Evolutionary conservation across 1,140 invertebrate genomes (phyloP).

Genomic region (Laupala kohalensis): DNA sequence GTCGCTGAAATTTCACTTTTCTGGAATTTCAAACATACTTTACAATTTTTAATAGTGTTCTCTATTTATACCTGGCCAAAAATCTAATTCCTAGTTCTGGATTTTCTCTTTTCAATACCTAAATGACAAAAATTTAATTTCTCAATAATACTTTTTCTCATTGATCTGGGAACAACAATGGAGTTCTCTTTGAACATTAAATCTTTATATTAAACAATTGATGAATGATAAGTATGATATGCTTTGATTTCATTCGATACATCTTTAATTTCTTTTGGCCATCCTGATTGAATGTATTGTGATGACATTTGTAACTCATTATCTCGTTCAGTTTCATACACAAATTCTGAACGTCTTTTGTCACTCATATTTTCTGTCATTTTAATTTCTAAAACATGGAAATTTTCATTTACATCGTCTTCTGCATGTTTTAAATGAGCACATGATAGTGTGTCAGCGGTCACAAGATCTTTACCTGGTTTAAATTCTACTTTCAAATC

Average conservation of each 20-base stretch:
- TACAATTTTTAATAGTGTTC: conserved; percentile 10
- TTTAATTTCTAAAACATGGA: conserved; percentile 3
- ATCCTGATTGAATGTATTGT: conserved; percentile 23
- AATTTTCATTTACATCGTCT: not conserved
- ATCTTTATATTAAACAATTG: conserved; percentile 23
- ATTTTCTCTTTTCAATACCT: conserved; percentile 28
- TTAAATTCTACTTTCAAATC: conserved; percentile 19
- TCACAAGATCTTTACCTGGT: conserved; percentile 17
- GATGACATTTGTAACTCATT: conserved; percentile 18
- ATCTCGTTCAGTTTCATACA: conserved; percentile 23
- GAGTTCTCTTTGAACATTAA: conserved; percentile 24
- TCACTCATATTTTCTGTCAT: not conserved
- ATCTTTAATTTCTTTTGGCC: conserved; percentile 25
- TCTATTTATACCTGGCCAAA: conserved; percentile 29
- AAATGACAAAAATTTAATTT: conserved; percentile 30
- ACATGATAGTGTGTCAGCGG: conserved; percentile 1
- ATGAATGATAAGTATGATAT: conserved; percentile 23
- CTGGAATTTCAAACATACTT: conserved; percentile 12
- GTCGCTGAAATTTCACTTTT: conserved; percentile 14
- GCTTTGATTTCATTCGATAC: conserved; percentile 18
- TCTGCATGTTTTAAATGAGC: not conserved
- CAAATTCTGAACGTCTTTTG: conserved; percentile 18
- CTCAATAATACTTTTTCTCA: conserved; percentile 25
- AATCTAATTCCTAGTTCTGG: conserved; percentile 26
- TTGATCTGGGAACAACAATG: conserved; percentile 26